phyloP scores from a whole-genome alignment of 2,888 invertebrate genomes.

The Tolmerus cingulatus region DNA sequence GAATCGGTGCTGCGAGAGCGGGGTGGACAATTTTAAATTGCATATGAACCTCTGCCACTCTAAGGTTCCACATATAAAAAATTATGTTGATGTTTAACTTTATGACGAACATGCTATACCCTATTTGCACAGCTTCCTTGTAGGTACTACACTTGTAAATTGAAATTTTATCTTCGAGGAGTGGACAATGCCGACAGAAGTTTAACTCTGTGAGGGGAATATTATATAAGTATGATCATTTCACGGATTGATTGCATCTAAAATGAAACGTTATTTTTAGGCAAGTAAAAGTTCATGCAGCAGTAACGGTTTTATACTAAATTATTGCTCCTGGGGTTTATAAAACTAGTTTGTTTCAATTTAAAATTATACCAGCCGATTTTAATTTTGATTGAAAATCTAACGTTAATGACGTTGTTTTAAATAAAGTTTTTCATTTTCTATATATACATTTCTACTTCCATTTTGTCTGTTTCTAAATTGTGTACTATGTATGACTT shows the following conservation, averaged over 20 bases:
- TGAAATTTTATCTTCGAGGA: background rate
- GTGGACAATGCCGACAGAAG: background rate
- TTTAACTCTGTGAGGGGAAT: background rate
- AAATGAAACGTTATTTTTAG: background rate
- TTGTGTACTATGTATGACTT: too few relatives aligned
- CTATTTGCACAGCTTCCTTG: background rate
- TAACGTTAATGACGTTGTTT: too few relatives aligned
- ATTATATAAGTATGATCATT: background rate
- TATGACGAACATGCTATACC: background rate
- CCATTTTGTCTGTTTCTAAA: too few relatives aligned
- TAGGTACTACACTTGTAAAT: background rate
- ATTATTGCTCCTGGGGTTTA: too few relatives aligned
- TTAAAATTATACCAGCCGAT: too few relatives aligned
- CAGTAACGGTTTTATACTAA: background rate
- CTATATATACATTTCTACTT: too few relatives aligned
- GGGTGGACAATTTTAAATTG: background rate
- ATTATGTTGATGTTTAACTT: background rate
- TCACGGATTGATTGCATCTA: background rate
- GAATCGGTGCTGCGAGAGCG: too few relatives aligned
- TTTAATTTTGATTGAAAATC: background rate
- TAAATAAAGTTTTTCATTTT: too few relatives aligned
- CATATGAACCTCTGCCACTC: background rate
- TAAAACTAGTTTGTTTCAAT: background rate
- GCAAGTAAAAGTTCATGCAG: background rate
- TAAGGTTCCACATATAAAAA: background rate